These are phyloP conservation scores for Synanthedon formicaeformis DNA, from an alignment of 2,888 invertebrate genomes.

Conservation along the genomic window DNA sequence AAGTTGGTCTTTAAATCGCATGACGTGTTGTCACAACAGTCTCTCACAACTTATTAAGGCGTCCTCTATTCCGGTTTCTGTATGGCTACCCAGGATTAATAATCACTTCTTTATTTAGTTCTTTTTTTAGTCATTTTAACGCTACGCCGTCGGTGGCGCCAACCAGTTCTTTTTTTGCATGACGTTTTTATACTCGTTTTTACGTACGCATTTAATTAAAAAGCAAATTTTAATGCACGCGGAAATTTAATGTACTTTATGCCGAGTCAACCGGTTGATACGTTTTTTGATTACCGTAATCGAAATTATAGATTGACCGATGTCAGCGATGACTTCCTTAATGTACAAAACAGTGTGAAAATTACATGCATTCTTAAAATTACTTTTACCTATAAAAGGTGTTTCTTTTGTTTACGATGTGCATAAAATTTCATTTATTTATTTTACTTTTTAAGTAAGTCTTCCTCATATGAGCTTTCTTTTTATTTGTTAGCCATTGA, in stretches of 20 bases:
- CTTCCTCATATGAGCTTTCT: no score
- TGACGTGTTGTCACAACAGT: conserved; percentile 39
- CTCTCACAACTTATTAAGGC: conserved; percentile 26
- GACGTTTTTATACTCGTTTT: conserved; percentile 16
- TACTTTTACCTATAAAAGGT: no score
- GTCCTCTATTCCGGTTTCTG: conserved; percentile 38
- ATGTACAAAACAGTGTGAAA: not conserved
- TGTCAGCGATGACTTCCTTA: not conserved
- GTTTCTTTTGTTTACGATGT: no score
- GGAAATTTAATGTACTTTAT: conserved; percentile 8
- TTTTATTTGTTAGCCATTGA: no score
- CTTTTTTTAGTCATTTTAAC: conserved; percentile 20
- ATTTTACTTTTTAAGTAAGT: no score
- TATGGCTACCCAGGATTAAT: conserved; percentile 34
- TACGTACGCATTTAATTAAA: conserved; percentile 25
- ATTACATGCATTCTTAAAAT: not conserved
- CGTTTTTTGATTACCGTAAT: not conserved
- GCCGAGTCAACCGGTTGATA: not conserved
- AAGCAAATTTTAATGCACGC: conserved; percentile 9
- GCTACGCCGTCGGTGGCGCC: conserved; percentile 46
- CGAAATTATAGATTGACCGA: not conserved
- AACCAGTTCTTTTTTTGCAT: conserved; percentile 20
- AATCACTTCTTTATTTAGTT: conserved; percentile 38
- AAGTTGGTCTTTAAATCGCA: conserved; percentile 5
- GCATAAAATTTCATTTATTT: no score